phyloP scores from a whole-genome alignment of 2,113 vertebrate genomes.

The Sinosuthora webbiana region DNA sequence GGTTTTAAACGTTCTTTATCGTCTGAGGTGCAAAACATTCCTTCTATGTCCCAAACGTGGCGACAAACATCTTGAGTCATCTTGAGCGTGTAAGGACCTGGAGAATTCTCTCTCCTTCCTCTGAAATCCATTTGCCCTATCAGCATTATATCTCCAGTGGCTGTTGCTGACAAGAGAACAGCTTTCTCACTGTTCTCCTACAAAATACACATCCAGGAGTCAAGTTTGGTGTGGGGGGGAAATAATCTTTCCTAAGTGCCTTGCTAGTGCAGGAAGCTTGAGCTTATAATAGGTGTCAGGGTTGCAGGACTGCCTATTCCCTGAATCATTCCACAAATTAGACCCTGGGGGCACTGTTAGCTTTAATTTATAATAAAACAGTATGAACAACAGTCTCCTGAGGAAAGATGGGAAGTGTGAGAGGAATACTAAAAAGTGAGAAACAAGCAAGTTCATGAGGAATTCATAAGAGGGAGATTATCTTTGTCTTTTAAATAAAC shows the following conservation, averaged over 20 bases:
- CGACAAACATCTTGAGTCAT: background rate
- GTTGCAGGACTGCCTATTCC: background rate
- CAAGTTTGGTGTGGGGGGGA: background rate
- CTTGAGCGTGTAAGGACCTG: background rate
- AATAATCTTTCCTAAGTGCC: background rate
- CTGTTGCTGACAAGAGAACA: background rate
- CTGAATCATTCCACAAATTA: background rate
- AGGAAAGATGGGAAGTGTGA: background rate
- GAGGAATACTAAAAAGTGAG: background rate
- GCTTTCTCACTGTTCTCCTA: background rate
- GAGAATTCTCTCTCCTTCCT: background rate
- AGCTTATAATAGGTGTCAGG: background rate
- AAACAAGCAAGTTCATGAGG: background rate
- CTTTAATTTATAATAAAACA: slow-evolving; percentile 9
- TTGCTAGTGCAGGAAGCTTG: background rate
- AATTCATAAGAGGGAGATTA: background rate
- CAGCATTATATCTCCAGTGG: background rate
- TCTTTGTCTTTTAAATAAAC: background rate
- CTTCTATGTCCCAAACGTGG: background rate
- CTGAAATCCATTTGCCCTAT: background rate
- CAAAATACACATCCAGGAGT: background rate
- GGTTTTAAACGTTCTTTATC: background rate
- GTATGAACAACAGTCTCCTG: background rate
- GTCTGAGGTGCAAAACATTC: background rate
- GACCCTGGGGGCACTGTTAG: background rate